phyloP scores from a whole-genome alignment of 2,113 vertebrate genomes.

The Genyomyrus donnyi region DNA sequence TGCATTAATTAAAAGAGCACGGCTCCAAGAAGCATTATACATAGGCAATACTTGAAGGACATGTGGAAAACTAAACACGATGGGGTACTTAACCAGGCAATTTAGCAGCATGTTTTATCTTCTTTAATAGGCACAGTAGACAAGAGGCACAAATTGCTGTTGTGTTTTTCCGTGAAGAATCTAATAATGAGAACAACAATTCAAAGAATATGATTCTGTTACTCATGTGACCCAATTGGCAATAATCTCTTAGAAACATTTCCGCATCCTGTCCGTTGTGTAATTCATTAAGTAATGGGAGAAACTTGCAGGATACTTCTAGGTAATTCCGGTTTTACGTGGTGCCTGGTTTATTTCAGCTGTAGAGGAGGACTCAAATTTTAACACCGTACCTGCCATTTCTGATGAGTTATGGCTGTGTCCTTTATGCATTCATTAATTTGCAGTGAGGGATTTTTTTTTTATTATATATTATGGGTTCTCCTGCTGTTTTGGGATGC shows the following conservation, averaged over 20 bases:
- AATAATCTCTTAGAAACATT: background rate
- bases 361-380: background rate
- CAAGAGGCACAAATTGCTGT: background rate
- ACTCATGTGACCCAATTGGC: background rate
- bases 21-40: background rate
- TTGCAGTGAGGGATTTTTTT: background rate
- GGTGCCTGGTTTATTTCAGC: background rate
- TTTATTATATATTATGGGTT: background rate
- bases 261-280: background rate
- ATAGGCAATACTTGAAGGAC: background rate
- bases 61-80: constrained; percentile 2
- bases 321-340: background rate
- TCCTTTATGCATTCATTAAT: background rate
- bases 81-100: constrained; percentile 11
- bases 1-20: constrained; percentile 4
- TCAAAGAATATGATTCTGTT: background rate
- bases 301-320: background rate
- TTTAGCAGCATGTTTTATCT: constrained; percentile 35
- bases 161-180: background rate
- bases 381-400: background rate
- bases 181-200: background rate
- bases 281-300: background rate
- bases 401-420: background rate
- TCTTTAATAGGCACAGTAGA: constrained; percentile 24
- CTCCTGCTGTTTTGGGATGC: background rate